Evolutionary conservation across 2,113 vertebrate species (phyloP).

Genomic region (Pygoscelis antarcticus): DNA sequence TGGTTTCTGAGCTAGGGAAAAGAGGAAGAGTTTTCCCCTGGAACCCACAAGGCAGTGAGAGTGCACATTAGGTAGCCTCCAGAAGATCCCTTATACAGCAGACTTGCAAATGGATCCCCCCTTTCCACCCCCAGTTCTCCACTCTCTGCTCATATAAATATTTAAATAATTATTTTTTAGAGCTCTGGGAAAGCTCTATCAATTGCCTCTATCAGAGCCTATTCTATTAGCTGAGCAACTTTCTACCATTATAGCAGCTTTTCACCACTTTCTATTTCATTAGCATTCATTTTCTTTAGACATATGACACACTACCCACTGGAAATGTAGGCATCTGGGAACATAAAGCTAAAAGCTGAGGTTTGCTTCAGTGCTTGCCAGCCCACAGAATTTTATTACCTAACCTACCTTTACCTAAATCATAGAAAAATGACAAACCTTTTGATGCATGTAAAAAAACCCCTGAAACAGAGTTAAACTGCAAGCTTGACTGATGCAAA

Average conservation of each 20-base stretch:
- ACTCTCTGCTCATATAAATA: conserved; percentile 1
- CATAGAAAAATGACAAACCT: conserved; percentile 66
- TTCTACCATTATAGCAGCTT: conserved; percentile 32
- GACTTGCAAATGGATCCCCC: background rate
- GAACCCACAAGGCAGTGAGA: background rate
- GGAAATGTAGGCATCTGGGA: conserved; percentile 65
- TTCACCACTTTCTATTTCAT: conserved; percentile 62
- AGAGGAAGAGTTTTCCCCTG: background rate
- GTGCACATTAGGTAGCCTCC: background rate
- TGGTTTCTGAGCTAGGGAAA: background rate
- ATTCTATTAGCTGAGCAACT: conserved; percentile 41
- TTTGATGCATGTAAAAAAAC: conserved; percentile 25
- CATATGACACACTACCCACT: conserved; percentile 46
- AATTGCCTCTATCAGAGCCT: background rate
- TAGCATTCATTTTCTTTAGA: conserved; percentile 64
- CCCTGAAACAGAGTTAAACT: conserved; percentile 55
- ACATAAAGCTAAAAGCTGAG: conserved; percentile 63
- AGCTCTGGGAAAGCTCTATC: conserved; percentile 7
- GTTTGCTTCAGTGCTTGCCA: conserved; percentile 65
- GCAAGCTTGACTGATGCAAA: conserved; percentile 62
- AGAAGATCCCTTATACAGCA: background rate
- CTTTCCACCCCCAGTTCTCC: background rate
- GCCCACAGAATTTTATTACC: conserved; percentile 59
- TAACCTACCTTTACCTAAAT: conserved; percentile 66
- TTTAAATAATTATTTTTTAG: conserved; percentile 42